Evolutionary conservation across 2,888 invertebrate species (phyloP).

Genomic region (Nomada ruficornis): DNA sequence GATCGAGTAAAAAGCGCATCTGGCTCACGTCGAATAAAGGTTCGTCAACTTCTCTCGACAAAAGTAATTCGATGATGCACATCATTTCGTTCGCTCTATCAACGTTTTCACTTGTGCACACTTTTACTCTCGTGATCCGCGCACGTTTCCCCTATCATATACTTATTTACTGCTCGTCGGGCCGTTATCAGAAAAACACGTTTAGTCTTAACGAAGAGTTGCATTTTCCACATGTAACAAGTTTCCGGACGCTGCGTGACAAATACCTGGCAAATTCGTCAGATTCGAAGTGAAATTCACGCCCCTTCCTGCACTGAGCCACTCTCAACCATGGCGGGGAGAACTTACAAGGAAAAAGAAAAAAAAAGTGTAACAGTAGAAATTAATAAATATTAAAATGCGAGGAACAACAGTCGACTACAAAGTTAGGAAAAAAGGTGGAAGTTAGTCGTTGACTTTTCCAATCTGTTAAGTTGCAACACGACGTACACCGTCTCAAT

Average conservation of each 20-base stretch:
- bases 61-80: conserved; percentile 5
- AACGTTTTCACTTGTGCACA: neutral
- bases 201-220: conserved; percentile 49
- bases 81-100: neutral
- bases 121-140: conserved; percentile 3
- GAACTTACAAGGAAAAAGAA: conserved; percentile 18
- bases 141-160: conserved; percentile 33
- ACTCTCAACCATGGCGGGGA: conserved; percentile 24
- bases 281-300: conserved; percentile 62
- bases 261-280: conserved; percentile 27
- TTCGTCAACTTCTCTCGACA: conserved; percentile 9
- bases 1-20: conserved; percentile 3
- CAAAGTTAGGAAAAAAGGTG: conserved; percentile 26
- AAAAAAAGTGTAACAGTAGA: conserved; percentile 9
- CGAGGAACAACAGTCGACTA: conserved; percentile 56
- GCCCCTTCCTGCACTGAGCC: conserved; percentile 47
- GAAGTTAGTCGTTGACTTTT: conserved; percentile 37
- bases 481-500: conserved; percentile 6
- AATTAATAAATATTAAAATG: conserved; percentile 55
- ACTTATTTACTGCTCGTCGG: conserved; percentile 40
- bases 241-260: conserved; percentile 30
- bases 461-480: conserved; percentile 8
- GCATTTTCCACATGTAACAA: conserved; percentile 29
- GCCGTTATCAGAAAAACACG: conserved; percentile 48
- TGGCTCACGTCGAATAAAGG: neutral